Evolutionary conservation across 2,113 vertebrate genomes (phyloP).

Genomic region (Amazona guildingii): DNA sequence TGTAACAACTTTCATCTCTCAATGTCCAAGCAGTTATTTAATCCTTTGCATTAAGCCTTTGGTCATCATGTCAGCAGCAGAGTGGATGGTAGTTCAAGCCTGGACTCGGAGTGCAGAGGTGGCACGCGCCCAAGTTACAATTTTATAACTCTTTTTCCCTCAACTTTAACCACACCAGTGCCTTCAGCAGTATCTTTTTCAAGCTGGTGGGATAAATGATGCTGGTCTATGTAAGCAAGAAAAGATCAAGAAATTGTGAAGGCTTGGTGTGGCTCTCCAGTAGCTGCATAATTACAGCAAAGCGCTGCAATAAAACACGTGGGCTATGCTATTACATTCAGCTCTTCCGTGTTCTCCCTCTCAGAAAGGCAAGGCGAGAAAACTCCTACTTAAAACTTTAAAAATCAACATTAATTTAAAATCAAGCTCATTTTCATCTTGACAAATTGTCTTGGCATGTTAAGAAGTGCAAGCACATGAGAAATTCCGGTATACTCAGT

Average conservation of each 20-base stretch:
- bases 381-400: neutral
- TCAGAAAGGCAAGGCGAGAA: neutral
- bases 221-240: neutral
- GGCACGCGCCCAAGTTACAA: neutral
- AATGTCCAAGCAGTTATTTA: neutral
- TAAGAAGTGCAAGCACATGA: neutral
- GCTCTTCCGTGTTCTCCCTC: neutral
- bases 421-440: neutral
- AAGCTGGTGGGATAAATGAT: neutral
- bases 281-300: neutral
- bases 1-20: neutral
- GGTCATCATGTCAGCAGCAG: accelerated
- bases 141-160: neutral
- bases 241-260: neutral
- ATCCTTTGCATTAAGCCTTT: neutral
- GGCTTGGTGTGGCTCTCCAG: neutral
- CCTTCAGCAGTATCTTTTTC: neutral
- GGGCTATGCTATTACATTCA: neutral
- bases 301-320: neutral
- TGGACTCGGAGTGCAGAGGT: neutral
- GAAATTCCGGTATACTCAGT: neutral
- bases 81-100: neutral
- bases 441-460: neutral
- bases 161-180: neutral
- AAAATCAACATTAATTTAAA: neutral